These are phyloP conservation scores for Gymnocheta viridis DNA, from an alignment of 2,888 invertebrate genomes.

Conservation along the genomic window DNA sequence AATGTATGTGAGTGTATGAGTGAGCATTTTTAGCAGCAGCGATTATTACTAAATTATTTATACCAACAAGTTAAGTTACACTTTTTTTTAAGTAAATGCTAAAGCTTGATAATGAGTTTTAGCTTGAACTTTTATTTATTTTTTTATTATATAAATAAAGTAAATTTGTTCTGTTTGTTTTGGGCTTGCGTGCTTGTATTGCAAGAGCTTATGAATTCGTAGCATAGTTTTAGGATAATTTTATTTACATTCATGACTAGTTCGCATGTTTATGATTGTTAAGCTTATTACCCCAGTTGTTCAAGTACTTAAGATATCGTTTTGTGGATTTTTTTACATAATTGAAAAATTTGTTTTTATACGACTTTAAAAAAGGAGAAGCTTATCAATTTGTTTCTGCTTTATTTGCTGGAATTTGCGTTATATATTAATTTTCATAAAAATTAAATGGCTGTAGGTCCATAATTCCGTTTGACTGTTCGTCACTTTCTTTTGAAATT, in stretches of 20 bases:
- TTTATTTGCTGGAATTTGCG: too few species aligned
- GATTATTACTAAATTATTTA: background rate
- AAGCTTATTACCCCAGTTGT: slow-evolving; percentile 36
- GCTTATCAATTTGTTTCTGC: too few species aligned
- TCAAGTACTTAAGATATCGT: slow-evolving; percentile 35
- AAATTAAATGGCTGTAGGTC: too few species aligned
- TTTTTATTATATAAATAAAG: background rate
- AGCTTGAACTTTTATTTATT: background rate
- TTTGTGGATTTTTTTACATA: background rate
- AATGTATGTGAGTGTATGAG: background rate
- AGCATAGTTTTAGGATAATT: slow-evolving; percentile 55
- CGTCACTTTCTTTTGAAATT: too few species aligned
- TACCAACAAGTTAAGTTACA: background rate
- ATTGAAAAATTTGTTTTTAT: background rate
- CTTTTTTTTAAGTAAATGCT: slow-evolving; percentile 5
- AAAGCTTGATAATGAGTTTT: slow-evolving; percentile 36
- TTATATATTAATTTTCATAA: too few species aligned
- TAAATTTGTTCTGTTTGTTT: background rate
- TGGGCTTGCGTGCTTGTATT: slow-evolving; percentile 15
- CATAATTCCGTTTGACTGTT: too few species aligned
- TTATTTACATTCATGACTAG: slow-evolving; percentile 53
- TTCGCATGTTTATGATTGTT: slow-evolving; percentile 51
- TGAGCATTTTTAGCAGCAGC: background rate
- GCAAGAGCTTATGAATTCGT: background rate
- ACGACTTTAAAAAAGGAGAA: too few species aligned